Percentiles rank a stretch among this genome's conserved stretches.
Evolutionary conservation across 2,113 vertebrate species (phyloP).

Genomic region (Emberiza fucata): DNA sequence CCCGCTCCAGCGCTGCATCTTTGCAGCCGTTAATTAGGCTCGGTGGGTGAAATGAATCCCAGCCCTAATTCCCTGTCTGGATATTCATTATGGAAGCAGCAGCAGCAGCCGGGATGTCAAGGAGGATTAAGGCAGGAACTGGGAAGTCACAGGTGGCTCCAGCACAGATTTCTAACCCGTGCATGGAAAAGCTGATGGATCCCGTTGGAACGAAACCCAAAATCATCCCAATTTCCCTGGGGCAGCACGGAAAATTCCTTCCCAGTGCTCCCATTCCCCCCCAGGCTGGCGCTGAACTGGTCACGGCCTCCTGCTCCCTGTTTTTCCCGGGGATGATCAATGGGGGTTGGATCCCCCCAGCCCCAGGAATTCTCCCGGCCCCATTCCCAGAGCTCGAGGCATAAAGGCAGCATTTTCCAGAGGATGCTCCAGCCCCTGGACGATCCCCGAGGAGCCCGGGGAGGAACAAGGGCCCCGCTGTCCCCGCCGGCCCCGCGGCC

Average conservation of each 20-base stretch:
- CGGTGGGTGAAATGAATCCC: background rate
- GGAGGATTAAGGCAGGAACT: background rate
- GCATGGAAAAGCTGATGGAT: accelerated
- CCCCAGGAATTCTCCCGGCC: background rate
- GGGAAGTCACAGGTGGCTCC: conserved; percentile 16
- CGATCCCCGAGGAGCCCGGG: accelerated
- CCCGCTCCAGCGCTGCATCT: background rate
- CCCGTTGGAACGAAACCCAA: accelerated
- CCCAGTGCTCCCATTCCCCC: accelerated
- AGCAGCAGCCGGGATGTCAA: background rate
- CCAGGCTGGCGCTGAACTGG: background rate
- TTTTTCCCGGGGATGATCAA: background rate
- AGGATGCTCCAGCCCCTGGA: accelerated
- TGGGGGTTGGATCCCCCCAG: background rate
- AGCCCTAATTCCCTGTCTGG: background rate
- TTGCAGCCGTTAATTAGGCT: background rate
- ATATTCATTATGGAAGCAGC: background rate
- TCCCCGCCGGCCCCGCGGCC: background rate
- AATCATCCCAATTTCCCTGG: accelerated
- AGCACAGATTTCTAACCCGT: accelerated
- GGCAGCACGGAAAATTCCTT: accelerated
- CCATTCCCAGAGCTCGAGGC: background rate
- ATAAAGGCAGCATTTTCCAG: conserved; percentile 36
- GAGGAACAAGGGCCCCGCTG: conserved; percentile 12
- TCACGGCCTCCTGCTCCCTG: background rate